Base-by-base conservation (phyloP, 1,140 invertebrate genomes). In the Meloidogyne exigua region DNA sequence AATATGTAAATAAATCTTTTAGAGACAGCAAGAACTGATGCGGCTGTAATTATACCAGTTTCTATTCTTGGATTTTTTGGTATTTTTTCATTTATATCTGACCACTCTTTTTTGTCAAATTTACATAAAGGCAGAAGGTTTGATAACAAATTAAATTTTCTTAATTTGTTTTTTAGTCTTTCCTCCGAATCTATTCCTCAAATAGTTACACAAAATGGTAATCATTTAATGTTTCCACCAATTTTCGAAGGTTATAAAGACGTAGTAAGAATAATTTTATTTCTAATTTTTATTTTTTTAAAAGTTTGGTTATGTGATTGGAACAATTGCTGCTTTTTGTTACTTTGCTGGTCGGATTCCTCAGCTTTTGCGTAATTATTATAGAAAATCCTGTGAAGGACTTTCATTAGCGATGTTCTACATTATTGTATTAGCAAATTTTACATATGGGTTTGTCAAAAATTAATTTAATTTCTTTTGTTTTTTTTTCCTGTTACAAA, bases 321-420 rank as follows among this genome's bases (percentile, higher is more conserved):
- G 85, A 26, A 80, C 81, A 11, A 23, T 87, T 12, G 84, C 86
- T 26, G 87, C 85, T 5, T 18, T 88, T 39, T 87, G 84, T 66
- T 87, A 87, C 75, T 87, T 87, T 63, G 78, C 81, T 70, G 85
- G 85, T n/a, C 77, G 85, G 36, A 84, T 87, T 39, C 85, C 85
- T 1, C 85, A 87, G 68, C 76, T 87, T 42, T 73, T 82, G 23
- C 85, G 88, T 36, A 87, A 87, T 68, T 87, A 88, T 66, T 82
- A 85, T 49, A 44, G 83, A 32, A 81, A 85, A 42, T 87, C 83
- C 9, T 82, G 82, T 62, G 85, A 85, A 25, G 85, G 84, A 2
- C 80, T 87, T 28, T 88, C 86, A 9, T 32, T 87, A 28, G 69
- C 79, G 15, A 87, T 88, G 85, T 88, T 87, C 72, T 87, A 86